A percentile compares a stretch with the other conserved stretches of the same genome.
phyloP scores from a whole-genome alignment of 2,888 invertebrate species.

The Elegia similella region DNA sequence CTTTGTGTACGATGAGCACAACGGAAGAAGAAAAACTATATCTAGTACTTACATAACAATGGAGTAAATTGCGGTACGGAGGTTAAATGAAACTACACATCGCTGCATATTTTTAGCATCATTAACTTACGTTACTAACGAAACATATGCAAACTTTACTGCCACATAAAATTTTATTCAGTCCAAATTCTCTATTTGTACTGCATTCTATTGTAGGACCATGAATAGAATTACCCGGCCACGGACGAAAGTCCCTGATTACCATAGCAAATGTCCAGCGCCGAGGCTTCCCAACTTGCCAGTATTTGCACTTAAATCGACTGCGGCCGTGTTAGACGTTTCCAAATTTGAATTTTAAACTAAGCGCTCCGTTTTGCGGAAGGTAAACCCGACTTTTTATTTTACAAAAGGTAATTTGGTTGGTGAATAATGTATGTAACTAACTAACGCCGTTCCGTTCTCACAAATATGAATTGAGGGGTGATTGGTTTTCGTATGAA shows the following conservation, averaged over 20 bases:
- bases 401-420: constrained; percentile 56
- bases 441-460: constrained; percentile 11
- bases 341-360: constrained; percentile 76
- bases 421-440: constrained; percentile 53
- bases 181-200: constrained; percentile 52
- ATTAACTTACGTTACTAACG: neutral
- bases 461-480: constrained; percentile 16
- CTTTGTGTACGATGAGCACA: no score
- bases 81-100: no score
- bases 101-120: no score
- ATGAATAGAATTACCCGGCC: constrained; percentile 60
- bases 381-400: constrained; percentile 62
- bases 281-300: constrained; percentile 45
- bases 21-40: no score
- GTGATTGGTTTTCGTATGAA: constrained; percentile 12
- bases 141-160: constrained; percentile 10
- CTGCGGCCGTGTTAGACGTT: constrained; percentile 60
- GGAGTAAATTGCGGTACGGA: no score
- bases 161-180: constrained; percentile 36
- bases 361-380: constrained; percentile 69
- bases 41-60: no score
- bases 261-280: constrained; percentile 51
- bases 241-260: constrained; percentile 44
- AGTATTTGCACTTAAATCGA: constrained; percentile 58
- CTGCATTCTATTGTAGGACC: constrained; percentile 46